These are phyloP conservation scores for Orchesella flavescens DNA, from an alignment of 2,888 invertebrate genomes.

Conservation along the genomic window DNA sequence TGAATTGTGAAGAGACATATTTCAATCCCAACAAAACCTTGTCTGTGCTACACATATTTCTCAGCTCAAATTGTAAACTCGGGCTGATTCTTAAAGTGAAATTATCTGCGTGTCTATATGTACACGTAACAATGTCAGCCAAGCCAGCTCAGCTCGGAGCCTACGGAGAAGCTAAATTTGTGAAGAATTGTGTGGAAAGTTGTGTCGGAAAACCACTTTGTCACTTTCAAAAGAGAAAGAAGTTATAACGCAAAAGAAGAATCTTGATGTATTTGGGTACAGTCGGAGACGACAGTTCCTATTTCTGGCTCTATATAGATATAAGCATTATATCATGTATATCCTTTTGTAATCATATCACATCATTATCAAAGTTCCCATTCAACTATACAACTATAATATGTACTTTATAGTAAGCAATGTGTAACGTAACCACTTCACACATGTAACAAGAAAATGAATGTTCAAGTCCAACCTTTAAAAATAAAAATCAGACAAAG, in stretches of 20 bases:
- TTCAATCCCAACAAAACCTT: conserved; percentile 44
- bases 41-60: too few species aligned
- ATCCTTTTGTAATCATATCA: too few species aligned
- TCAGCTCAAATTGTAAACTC: background rate
- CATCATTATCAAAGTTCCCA: too few species aligned
- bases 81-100: conserved; percentile 7
- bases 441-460: too few species aligned
- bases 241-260: conserved; percentile 12
- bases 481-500: too few species aligned
- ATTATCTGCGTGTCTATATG: conserved; percentile 10
- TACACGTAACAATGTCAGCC: conserved; percentile 19
- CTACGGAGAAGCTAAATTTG: background rate
- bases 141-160: too few species aligned
- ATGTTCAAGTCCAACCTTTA: too few species aligned
- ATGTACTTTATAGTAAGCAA: too few species aligned
- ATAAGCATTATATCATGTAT: background rate
- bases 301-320: background rate
- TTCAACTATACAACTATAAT: too few species aligned
- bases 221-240: conserved; percentile 48
- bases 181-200: conserved; percentile 49
- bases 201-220: conserved; percentile 37
- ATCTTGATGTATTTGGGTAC: background rate
- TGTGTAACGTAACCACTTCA: too few species aligned
- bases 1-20: conserved; percentile 47
- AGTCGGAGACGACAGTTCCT: background rate